Conservation (phyloP, 2,888 invertebrate genomes). For the Copidosoma aretas region DNA sequence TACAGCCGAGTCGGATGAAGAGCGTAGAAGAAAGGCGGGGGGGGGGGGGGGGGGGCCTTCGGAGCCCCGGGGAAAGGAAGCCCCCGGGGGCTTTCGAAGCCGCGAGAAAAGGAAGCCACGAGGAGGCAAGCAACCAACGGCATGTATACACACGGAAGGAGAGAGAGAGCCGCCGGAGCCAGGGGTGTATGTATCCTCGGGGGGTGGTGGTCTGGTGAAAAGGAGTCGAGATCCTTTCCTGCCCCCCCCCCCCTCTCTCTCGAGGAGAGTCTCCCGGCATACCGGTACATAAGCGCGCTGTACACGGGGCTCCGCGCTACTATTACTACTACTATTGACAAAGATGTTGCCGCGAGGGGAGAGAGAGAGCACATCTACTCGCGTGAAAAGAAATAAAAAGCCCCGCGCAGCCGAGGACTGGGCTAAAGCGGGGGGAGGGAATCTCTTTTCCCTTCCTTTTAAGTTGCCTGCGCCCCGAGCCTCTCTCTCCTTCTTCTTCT, state of each 20-base stretch:
- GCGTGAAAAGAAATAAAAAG: conserved; percentile 19
- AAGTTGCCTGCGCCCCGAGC: too few species aligned
- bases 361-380: neutral
- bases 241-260: conserved; percentile 17
- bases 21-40: neutral
- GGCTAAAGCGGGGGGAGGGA: neutral
- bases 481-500: neutral
- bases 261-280: neutral
- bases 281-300: neutral
- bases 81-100: neutral
- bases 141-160: neutral
- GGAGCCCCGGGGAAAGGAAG: neutral
- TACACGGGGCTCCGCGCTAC: too few species aligned
- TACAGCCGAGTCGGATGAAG: neutral
- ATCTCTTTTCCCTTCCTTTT: neutral
- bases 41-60: too few species aligned
- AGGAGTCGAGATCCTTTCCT: neutral
- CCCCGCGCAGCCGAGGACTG: neutral
- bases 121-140: neutral
- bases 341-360: conserved; percentile 15
- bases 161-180: neutral
- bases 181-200: neutral
- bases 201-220: neutral
- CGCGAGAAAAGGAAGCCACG: conserved; percentile 1
- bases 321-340: conserved; percentile 15